Base-by-base conservation (phyloP, 2,113 vertebrate species). In the Chitala chitala region DNA sequence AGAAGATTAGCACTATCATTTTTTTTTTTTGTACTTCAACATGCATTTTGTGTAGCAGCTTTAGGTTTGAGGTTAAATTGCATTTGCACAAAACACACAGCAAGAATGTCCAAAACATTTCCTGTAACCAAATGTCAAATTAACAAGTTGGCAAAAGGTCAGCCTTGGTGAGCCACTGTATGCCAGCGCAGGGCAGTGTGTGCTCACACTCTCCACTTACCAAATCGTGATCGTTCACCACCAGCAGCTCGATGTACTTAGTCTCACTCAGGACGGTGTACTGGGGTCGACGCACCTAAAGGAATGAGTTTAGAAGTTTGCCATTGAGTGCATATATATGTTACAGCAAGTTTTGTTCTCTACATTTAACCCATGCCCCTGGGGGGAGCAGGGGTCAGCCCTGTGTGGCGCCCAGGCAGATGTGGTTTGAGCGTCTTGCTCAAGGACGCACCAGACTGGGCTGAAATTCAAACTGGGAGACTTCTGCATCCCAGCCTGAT, bases 161-260 rank as follows among this genome's bases (percentile, higher is more conserved):
- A n/a, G n/a, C n/a, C n/a, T n/a, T n/a, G n/a, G n/a, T n/a, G n/a
- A n/a, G n/a, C n/a, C n/a, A n/a, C n/a, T n/a, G n/a, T n/a, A n/a
- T n/a, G n/a, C n/a, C n/a, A n/a, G n/a, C n/a, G n/a, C n/a, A n/a
- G n/a, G n/a, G n/a, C n/a, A n/a, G n/a, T n/a, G n/a, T n/a, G n/a
- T n/a, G n/a, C n/a, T n/a, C n/a, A n/a, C n/a, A n/a, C n/a, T n/a
- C n/a, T 26, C 22, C 24, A 59, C 92, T 89, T 81, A 95, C 95
- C 92, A 96, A 88, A 31, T 93, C 91, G 1, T 94, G 91, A 86
- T 98, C 96, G 0, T 97, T 98, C 85, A 98, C 92, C 71, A 98
- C 92, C 13, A 96, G 94, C 87, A 98, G 85, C 86, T 98, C 95
- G 42, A 98, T 94, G 48, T 96, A 98, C 87, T 98, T 98, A 87